Conservation (phyloP, 1,140 invertebrate species). For the Hylaeus volcanicus region DNA sequence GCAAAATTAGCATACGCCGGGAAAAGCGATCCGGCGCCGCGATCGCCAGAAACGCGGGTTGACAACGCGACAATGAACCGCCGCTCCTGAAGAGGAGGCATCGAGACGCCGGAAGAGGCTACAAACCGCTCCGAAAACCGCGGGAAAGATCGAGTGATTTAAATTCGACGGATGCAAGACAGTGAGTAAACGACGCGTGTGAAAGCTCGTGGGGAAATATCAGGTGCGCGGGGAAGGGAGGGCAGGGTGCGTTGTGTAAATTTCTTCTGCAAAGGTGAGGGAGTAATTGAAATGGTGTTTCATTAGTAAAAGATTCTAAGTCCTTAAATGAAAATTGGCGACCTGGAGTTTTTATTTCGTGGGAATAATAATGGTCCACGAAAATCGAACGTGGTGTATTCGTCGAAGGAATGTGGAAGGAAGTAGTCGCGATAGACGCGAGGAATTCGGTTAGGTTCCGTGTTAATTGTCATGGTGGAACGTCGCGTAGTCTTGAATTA, state of each 20-base stretch:
- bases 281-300: no score
- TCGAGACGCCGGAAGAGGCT: neutral
- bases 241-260: no score
- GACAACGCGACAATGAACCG: slow-evolving; percentile 61
- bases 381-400: no score
- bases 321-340: no score
- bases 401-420: no score
- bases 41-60: slow-evolving; percentile 43
- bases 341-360: no score
- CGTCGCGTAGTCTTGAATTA: slow-evolving; percentile 6
- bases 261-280: no score
- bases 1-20: slow-evolving; percentile 59
- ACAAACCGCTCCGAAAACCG: no score
- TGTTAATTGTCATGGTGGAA: slow-evolving; percentile 35
- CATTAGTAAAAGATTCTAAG: no score
- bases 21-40: slow-evolving; percentile 27
- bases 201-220: neutral
- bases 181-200: neutral
- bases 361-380: no score
- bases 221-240: no score
- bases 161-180: slow-evolving; percentile 16
- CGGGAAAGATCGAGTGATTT: neutral
- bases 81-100: neutral
- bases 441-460: slow-evolving; percentile 30
- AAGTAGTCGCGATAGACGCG: neutral